These are phyloP conservation scores for Callyntrura guangdongensis DNA, from an alignment of 2,888 invertebrate genomes.

Conservation along the genomic window DNA sequence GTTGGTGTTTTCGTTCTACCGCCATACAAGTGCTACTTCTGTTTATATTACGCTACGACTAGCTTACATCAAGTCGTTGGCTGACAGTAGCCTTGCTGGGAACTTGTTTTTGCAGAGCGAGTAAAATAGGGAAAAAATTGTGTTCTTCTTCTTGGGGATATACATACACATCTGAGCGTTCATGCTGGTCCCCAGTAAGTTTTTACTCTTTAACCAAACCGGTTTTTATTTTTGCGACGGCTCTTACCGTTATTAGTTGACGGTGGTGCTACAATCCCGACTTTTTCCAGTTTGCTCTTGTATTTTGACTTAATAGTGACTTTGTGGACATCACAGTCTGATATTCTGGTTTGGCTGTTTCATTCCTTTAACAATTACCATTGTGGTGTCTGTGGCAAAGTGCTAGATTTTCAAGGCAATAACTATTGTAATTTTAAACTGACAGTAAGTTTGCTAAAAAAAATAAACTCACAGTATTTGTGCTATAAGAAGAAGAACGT, in stretches of 20 bases:
- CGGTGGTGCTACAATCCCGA: not conserved
- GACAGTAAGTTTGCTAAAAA: not conserved
- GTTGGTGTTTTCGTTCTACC: not conserved
- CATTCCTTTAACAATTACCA: too few species aligned
- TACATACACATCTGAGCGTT: not conserved
- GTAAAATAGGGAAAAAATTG: constrained; percentile 6
- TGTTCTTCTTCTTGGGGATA: constrained; percentile 7
- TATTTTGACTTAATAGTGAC: constrained; percentile 7
- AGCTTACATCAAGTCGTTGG: not conserved
- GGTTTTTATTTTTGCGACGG: constrained; percentile 41
- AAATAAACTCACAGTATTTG: not conserved
- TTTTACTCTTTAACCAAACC: constrained; percentile 42
- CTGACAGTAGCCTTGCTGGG: not conserved
- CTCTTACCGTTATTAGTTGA: not conserved
- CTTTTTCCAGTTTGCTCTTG: not conserved
- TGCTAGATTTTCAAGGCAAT: too few species aligned
- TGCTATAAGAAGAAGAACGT: too few species aligned
- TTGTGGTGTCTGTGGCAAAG: too few species aligned
- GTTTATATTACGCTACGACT: not conserved
- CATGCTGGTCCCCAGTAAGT: constrained; percentile 27
- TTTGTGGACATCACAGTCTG: too few species aligned
- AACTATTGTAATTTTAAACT: too few species aligned
- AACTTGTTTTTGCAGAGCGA: not conserved
- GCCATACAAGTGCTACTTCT: not conserved
- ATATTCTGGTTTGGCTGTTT: too few species aligned